Percentiles rank a stretch among this genome's conserved stretches.
phyloP scores from a whole-genome alignment of 2,113 vertebrate genomes.

The Petaurus breviceps region DNA sequence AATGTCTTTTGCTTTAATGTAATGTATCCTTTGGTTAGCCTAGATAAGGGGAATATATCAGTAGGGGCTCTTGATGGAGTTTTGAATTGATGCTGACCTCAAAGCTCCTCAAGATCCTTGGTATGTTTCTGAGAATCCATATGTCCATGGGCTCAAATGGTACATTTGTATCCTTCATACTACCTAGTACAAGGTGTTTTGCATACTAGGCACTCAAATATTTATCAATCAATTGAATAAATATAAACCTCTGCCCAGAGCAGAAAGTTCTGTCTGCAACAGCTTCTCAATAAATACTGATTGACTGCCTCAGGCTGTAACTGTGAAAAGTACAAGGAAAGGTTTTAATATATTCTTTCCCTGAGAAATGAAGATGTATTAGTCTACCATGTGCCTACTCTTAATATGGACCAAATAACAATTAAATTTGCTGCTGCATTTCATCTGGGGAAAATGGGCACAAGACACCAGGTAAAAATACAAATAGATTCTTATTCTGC shows the following conservation, averaged over 20 bases:
- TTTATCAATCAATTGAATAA: neutral
- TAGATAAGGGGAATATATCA: neutral
- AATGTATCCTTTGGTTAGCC: neutral
- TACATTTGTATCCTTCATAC: neutral
- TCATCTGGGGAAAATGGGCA: neutral
- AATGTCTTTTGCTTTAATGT: neutral
- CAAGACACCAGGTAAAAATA: neutral
- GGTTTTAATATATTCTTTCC: neutral
- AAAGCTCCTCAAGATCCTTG: neutral
- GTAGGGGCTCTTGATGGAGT: neutral
- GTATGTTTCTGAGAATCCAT: neutral
- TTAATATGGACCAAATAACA: neutral
- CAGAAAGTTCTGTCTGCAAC: neutral
- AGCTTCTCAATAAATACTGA: neutral
- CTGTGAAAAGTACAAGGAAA: neutral
- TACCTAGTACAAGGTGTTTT: neutral
- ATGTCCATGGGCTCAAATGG: neutral
- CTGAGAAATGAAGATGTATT: neutral
- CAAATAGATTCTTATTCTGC: neutral
- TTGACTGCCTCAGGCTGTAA: neutral
- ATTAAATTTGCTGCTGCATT: neutral
- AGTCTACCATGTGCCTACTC: neutral
- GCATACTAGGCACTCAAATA: neutral
- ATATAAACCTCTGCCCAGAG: neutral
- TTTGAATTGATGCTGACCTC: neutral